Conservation (phyloP, 64 coral and sea anemone genomes). For the Actinia tenebrosa region DNA sequence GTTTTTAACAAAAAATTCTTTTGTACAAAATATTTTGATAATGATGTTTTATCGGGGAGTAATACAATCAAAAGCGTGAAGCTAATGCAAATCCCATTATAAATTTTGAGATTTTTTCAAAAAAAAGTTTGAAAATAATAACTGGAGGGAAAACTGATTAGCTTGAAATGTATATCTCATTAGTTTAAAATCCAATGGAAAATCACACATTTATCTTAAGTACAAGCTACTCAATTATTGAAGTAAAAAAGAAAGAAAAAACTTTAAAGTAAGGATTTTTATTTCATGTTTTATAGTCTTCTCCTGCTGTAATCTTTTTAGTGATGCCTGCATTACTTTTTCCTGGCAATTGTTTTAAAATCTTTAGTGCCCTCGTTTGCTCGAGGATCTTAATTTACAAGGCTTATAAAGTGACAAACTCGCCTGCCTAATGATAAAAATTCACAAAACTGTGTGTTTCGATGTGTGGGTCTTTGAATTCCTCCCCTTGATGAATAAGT, state of each 20-base stretch:
- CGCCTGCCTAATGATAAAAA: background rate
- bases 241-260: background rate
- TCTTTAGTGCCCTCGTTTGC: conserved; percentile 6
- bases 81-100: background rate
- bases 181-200: background rate
- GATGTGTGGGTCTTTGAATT: background rate
- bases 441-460: background rate
- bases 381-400: conserved; percentile 4
- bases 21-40: background rate
- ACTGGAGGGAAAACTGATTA: background rate
- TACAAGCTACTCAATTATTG: background rate
- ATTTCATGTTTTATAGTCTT: background rate
- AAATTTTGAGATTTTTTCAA: background rate
- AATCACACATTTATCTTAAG: background rate
- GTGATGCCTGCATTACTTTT: background rate
- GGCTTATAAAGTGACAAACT: background rate
- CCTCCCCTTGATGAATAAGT: too few relatives aligned
- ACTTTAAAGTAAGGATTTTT: too few relatives aligned
- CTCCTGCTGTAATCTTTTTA: background rate
- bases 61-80: background rate
- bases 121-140: background rate
- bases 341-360: background rate
- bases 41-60: background rate
- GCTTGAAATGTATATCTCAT: background rate
- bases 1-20: background rate